Evolutionary conservation across 2,113 vertebrate genomes (phyloP), one percentile per base, ranked within the genome.

Genomic region (Chloropsis hardwickii): DNA sequence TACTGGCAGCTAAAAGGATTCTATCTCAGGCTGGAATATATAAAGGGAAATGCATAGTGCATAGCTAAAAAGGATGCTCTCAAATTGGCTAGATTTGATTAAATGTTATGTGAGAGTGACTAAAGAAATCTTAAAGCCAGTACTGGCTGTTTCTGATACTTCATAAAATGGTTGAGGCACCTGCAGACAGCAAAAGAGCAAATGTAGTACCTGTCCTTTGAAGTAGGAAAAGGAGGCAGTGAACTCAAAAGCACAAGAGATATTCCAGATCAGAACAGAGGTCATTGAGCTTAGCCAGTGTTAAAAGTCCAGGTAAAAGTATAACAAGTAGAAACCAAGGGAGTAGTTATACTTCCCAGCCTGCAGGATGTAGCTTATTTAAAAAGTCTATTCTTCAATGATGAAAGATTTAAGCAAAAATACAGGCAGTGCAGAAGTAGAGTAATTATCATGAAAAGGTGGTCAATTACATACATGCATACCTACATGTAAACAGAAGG

Each of bases 391-490:
- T 56, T 12, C 2, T 48, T 79, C 3, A 61, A 62, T 7, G 4
- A 28, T 82, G 27, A 79, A 82, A 76, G 24, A 58, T 21, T 29
- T 70, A 51, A 74, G 11, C 14, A 70, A 79, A 65, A 82, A 74
- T 22, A 57, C 12, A 4, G 13, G 27, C 25, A 72, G 3, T 56
- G 31, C 27, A 72, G 17, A 85, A 48, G 4, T 53, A 45, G 31
- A 70, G 50, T 31, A 72, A 17, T 25, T 47, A 29, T 9, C 1
- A 56, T 24, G 31, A 44, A 48, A 86, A 86, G 0, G 0, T 47
- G 8, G 5, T 61, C 11, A 74, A 33, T 57, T 57, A 48, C 17
- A 37, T 45, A 24, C 8, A 27, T 27, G 11, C 23, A 37, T 45
- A 24, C 8, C 24, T 27, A 9, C 23, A 60, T 12, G 17, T 16